A percentile compares a stretch with the other conserved stretches of the same genome.
Conservation (phyloP, 2,797 vertebrate species). For the Myoxocephalus aenaeus region DNA sequence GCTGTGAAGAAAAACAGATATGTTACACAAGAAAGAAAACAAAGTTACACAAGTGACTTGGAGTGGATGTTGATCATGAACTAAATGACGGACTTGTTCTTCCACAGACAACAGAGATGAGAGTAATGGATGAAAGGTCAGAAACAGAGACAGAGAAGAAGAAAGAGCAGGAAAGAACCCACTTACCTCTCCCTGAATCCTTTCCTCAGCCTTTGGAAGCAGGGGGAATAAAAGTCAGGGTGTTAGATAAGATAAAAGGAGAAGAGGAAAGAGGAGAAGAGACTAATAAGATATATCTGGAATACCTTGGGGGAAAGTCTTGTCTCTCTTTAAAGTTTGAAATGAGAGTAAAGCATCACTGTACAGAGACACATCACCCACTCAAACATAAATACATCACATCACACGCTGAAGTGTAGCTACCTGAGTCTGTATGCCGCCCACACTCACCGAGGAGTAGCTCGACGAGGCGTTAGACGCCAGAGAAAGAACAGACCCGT, state of each 20-base stretch:
- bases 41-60: background rate
- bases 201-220: conserved; percentile 80
- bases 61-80: conserved; percentile 32
- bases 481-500: conserved; percentile 95
- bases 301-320: conserved; percentile 14
- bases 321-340: conserved; percentile 35
- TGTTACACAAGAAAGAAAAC: background rate
- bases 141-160: conserved; percentile 29
- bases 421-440: conserved; percentile 71
- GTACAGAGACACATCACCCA: conserved; percentile 19
- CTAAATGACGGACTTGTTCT: conserved; percentile 36
- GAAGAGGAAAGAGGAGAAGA: conserved; percentile 12
- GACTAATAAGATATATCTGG: conserved; percentile 11
- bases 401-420: conserved; percentile 37
- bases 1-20: conserved; percentile 79
- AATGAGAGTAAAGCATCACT: conserved; percentile 32
- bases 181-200: conserved; percentile 82
- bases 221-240: conserved; percentile 63
- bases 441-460: conserved; percentile 94
- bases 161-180: conserved; percentile 43
- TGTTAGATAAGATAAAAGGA: conserved; percentile 56
- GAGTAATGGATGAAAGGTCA: conserved; percentile 44
- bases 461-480: conserved; percentile 96
- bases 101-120: conserved; percentile 32
- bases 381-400: conserved; percentile 16